phyloP scores from a whole-genome alignment of 2,797 vertebrate species.

The Periparus ater region DNA sequence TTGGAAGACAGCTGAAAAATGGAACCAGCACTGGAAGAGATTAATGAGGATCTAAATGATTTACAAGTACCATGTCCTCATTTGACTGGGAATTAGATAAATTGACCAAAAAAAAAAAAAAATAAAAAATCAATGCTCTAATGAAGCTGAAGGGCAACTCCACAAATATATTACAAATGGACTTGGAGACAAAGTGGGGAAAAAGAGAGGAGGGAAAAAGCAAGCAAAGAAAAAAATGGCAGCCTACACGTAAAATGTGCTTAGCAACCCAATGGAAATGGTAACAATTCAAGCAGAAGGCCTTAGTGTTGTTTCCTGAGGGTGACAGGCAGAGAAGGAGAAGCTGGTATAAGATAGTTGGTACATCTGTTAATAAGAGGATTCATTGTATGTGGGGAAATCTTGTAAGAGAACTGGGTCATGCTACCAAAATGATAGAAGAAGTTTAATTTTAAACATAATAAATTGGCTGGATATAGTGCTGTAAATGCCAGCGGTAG shows the following conservation, averaged over 20 bases:
- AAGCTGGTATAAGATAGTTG: not conserved
- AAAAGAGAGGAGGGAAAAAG: not conserved
- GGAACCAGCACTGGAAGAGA: slow-evolving; percentile 31
- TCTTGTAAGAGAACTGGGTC: not conserved
- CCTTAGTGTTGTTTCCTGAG: not conserved
- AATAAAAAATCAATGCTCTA: not conserved
- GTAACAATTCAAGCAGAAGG: not conserved
- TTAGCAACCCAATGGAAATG: slow-evolving; percentile 10
- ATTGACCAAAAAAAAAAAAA: slow-evolving; percentile 47
- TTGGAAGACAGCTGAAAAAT: slow-evolving; percentile 40
- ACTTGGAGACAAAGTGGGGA: not conserved
- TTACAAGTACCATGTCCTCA: slow-evolving; percentile 52
- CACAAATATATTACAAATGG: slow-evolving; percentile 34
- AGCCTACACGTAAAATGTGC: not conserved
- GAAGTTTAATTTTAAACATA: not conserved
- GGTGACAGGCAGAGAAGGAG: not conserved
- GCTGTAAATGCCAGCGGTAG: not conserved
- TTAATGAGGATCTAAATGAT: slow-evolving; percentile 68
- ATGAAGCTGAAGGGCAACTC: slow-evolving; percentile 37
- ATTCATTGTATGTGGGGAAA: not conserved
- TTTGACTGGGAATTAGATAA: slow-evolving; percentile 65
- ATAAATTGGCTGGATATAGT: not conserved
- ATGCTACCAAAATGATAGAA: not conserved
- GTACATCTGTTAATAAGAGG: not conserved
- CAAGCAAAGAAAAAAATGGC: not conserved